phyloP scores from a whole-genome alignment of 2,888 invertebrate genomes.

The Lasioglossum calceatum region DNA sequence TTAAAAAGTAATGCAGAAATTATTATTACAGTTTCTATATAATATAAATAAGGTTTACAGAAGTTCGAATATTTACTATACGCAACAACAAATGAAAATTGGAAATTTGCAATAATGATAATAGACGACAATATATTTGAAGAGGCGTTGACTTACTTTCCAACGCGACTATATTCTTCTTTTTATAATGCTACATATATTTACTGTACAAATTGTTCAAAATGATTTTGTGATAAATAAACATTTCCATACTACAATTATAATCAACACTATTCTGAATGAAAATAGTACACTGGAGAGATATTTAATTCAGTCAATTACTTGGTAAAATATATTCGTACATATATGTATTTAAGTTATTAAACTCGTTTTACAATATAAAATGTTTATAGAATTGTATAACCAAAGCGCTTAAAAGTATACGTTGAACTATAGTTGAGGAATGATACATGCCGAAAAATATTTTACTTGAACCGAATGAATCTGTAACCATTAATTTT shows the following conservation, averaged over 20 bases:
- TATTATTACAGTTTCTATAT: background rate
- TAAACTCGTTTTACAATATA: constrained; percentile 6
- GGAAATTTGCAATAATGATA: background rate
- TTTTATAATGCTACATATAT: background rate
- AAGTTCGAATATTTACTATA: background rate
- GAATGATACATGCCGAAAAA: background rate
- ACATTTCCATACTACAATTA: constrained; percentile 15
- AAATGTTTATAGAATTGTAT: constrained; percentile 24
- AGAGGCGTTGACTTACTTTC: constrained; percentile 13
- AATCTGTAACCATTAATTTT: constrained; percentile 9
- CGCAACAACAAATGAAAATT: background rate
- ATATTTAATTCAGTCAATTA: constrained; percentile 19
- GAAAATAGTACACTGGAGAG: constrained; percentile 14
- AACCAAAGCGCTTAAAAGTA: constrained; percentile 6
- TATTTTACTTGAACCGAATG: constrained; percentile 4
- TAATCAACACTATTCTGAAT: constrained; percentile 1
- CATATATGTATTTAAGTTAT: background rate
- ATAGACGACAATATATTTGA: background rate
- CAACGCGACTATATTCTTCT: background rate
- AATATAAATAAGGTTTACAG: background rate
- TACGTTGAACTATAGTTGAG: background rate
- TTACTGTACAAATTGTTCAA: constrained; percentile 17
- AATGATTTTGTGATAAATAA: constrained; percentile 19
- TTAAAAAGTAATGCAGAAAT: background rate
- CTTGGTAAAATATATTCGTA: constrained; percentile 4